A percentile compares a stretch with the other conserved stretches of the same genome.
Evolutionary conservation across 1,140 invertebrate species (phyloP).

Genomic region (Caerostris darwini): DNA sequence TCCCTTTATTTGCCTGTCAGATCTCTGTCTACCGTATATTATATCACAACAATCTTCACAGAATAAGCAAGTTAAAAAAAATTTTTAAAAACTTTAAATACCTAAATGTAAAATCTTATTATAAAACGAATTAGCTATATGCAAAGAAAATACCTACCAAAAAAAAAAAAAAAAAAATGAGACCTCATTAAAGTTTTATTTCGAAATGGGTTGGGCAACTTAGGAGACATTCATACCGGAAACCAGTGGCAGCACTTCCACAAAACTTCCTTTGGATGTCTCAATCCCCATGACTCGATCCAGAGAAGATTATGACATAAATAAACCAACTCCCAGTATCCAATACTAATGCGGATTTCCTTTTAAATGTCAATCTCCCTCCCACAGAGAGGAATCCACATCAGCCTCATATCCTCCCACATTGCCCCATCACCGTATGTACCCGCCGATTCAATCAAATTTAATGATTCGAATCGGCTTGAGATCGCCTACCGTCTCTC

Average conservation of each 20-base stretch:
- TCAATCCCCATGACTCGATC: not conserved
- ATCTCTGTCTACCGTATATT: no score
- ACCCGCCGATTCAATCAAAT: conserved; percentile 34
- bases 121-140: no score
- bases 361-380: not conserved
- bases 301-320: not conserved
- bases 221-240: not conserved
- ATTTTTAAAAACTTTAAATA: no score
- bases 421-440: not conserved
- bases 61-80: no score
- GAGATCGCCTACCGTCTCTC: not conserved
- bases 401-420: not conserved
- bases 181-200: not conserved
- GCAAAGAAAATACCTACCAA: no score
- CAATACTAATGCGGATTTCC: not conserved
- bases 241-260: no score
- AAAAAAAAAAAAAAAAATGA: not conserved
- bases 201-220: not conserved
- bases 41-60: no score
- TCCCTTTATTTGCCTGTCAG: no score
- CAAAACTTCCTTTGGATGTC: no score
- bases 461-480: conserved; percentile 29
- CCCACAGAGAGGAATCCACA: not conserved
- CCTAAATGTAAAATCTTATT: no score
- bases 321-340: not conserved